Evolutionary conservation across 2,797 vertebrate genomes (phyloP).

Genomic region (Hippoglossus hippoglossus): DNA sequence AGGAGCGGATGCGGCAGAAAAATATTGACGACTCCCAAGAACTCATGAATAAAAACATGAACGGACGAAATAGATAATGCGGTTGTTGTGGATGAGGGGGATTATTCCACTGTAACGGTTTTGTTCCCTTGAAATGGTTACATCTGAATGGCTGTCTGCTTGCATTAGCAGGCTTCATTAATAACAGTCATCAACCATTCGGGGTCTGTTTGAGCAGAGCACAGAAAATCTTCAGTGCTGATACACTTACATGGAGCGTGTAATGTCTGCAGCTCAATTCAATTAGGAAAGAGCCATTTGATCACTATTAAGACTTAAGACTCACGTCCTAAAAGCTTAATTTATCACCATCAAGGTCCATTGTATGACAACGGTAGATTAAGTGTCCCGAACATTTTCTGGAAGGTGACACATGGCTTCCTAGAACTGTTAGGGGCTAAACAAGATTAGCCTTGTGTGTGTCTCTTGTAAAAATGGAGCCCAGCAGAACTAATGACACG

Average conservation of each 20-base stretch:
- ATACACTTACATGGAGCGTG: slow-evolving; percentile 68
- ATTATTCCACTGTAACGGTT: slow-evolving; percentile 44
- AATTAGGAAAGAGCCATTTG: slow-evolving; percentile 80
- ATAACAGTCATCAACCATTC: slow-evolving; percentile 78
- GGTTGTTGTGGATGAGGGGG: slow-evolving; percentile 36
- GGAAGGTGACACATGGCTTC: slow-evolving; percentile 70
- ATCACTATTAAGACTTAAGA: slow-evolving; percentile 74
- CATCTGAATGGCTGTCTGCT: slow-evolving; percentile 69
- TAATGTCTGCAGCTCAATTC: slow-evolving; percentile 77
- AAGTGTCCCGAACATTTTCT: slow-evolving; percentile 62
- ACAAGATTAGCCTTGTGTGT: slow-evolving; percentile 59
- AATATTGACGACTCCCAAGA: slow-evolving; percentile 58
- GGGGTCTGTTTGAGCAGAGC: slow-evolving; percentile 57
- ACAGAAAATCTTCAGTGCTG: slow-evolving; percentile 46
- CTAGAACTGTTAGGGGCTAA: slow-evolving; percentile 51
- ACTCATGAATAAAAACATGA: slow-evolving; percentile 63
- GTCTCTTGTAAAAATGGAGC: slow-evolving; percentile 45
- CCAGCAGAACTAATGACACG: slow-evolving; percentile 48
- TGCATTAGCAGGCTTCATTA: slow-evolving; percentile 70
- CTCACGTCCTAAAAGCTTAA: slow-evolving; percentile 69
- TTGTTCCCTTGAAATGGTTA: slow-evolving; percentile 53
- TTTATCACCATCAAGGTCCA: slow-evolving; percentile 80
- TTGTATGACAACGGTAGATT: slow-evolving; percentile 66
- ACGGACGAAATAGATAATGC: slow-evolving; percentile 59
- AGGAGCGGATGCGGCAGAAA: slow-evolving; percentile 57